Evolutionary conservation across 2,113 vertebrate species (phyloP).

Genomic region (Erythrocebus patas): DNA sequence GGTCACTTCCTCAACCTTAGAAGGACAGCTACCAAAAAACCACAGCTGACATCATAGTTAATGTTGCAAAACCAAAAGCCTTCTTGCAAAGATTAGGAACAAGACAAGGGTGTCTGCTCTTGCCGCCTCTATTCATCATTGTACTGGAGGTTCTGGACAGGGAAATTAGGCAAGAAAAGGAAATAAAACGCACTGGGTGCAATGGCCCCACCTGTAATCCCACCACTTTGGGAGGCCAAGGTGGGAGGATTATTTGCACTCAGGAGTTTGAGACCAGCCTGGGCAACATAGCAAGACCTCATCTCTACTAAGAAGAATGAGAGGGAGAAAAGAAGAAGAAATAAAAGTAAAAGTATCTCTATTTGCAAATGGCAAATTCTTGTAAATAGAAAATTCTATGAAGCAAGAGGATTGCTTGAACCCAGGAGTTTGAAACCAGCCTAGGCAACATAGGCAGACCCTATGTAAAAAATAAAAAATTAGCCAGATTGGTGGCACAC

Average conservation of each 20-base stretch:
- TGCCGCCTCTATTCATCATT: not conserved
- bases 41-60: not conserved
- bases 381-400: not conserved
- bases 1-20: not conserved
- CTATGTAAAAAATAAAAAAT: too few relatives aligned
- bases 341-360: not conserved
- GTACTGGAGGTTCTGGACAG: not conserved
- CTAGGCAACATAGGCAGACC: too few relatives aligned
- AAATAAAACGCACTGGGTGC: not conserved
- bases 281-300: too few relatives aligned
- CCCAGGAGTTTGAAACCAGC: too few relatives aligned
- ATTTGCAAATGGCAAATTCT: not conserved
- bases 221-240: too few relatives aligned
- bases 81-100: not conserved
- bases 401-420: too few relatives aligned
- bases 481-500: too few relatives aligned
- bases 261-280: too few relatives aligned
- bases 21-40: not conserved
- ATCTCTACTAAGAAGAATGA: too few relatives aligned
- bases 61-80: not conserved
- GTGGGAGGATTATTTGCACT: too few relatives aligned
- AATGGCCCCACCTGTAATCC: too few relatives aligned
- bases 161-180: slow-evolving; percentile 20
- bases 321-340: not conserved
- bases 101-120: not conserved